phyloP scores from a whole-genome alignment of 1,140 invertebrate species.

The Araneus ventricosus region DNA sequence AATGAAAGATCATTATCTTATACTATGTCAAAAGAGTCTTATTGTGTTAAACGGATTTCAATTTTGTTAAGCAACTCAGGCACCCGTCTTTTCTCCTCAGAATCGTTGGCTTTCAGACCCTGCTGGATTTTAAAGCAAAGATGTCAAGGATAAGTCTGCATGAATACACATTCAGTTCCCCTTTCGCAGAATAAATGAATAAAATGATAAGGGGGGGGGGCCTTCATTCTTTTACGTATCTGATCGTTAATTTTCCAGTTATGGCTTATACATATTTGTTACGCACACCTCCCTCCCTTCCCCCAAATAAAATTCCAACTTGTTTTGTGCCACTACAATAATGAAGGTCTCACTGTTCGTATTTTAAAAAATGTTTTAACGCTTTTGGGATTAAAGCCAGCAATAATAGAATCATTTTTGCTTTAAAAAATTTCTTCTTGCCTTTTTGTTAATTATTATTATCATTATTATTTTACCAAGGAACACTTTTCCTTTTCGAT shows the following conservation, averaged over 20 bases:
- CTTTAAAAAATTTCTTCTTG: not conserved
- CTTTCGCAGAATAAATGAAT: conserved; percentile 29
- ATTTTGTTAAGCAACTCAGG: conserved; percentile 65
- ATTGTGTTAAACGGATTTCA: conserved; percentile 51
- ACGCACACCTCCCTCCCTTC: too few relatives aligned
- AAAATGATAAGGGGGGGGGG: not conserved
- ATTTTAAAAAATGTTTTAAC: not conserved
- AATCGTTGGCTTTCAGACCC: conserved; percentile 18
- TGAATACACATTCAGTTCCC: not conserved
- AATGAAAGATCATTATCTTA: conserved; percentile 72
- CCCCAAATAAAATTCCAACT: not conserved
- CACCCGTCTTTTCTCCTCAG: conserved; percentile 31
- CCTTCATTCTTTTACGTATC: not conserved
- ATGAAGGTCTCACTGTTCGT: not conserved
- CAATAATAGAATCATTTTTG: not conserved
- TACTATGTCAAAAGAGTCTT: conserved; percentile 57
- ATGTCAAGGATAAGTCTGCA: conserved; percentile 46
- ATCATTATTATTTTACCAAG: not conserved
- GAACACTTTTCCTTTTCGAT: not conserved
- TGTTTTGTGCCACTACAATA: not conserved
- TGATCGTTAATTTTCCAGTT: not conserved
- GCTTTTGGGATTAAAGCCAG: not conserved
- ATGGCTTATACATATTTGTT: not conserved
- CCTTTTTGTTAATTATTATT: not conserved
- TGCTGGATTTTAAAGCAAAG: conserved; percentile 47